Evolutionary conservation across 2,888 invertebrate species (phyloP).

Genomic region (Drosophila quinaria): DNA sequence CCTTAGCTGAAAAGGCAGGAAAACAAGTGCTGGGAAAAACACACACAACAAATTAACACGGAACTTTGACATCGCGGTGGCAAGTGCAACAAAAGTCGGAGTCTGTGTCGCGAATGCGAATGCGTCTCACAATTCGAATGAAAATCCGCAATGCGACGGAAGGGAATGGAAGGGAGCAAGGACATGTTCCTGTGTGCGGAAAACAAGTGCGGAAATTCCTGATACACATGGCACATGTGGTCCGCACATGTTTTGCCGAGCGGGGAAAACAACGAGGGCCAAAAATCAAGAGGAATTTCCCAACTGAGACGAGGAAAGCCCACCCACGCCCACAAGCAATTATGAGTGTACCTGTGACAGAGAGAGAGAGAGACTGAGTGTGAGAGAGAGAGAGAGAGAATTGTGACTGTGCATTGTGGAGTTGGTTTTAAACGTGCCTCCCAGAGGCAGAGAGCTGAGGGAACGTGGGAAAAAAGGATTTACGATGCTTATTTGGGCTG

Average conservation of each 20-base stretch:
- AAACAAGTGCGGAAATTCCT: slow-evolving; percentile 76
- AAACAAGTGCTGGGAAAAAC: slow-evolving; percentile 23
- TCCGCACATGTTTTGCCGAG: slow-evolving; percentile 65
- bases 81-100: slow-evolving; percentile 31
- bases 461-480: slow-evolving; percentile 81
- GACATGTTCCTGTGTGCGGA: slow-evolving; percentile 46
- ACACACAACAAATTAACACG: slow-evolving; percentile 12
- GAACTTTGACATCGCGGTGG: slow-evolving; percentile 22
- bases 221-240: slow-evolving; percentile 61
- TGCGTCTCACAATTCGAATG: slow-evolving; percentile 42
- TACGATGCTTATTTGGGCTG: slow-evolving; percentile 55
- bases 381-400: background rate
- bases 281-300: slow-evolving; percentile 61
- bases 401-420: slow-evolving; percentile 19
- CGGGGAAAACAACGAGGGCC: slow-evolving; percentile 27
- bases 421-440: slow-evolving; percentile 55
- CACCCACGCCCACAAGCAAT: slow-evolving; percentile 47
- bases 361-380: background rate
- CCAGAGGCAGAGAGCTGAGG: slow-evolving; percentile 32
- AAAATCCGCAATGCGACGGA: slow-evolving; percentile 60
- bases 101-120: slow-evolving; percentile 37
- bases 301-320: slow-evolving; percentile 41
- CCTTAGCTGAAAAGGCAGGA: background rate
- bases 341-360: slow-evolving; percentile 45
- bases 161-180: slow-evolving; percentile 51